Evolutionary conservation across 2,113 vertebrate species (phyloP).

Genomic region (Microtus pennsylvanicus): DNA sequence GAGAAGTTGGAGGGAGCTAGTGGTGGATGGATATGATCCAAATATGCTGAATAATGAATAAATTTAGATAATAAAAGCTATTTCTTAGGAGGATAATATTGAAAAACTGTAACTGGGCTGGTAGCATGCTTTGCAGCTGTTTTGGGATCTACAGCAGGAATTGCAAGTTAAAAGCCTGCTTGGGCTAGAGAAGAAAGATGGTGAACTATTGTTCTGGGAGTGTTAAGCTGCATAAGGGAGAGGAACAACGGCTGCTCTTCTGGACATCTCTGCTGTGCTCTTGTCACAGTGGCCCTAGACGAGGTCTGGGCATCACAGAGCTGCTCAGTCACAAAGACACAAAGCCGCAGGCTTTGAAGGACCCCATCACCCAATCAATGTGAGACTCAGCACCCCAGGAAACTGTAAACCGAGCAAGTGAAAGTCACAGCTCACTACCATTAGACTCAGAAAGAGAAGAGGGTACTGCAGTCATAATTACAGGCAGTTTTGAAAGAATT

Average conservation of each 20-base stretch:
- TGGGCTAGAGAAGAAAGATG: not conserved
- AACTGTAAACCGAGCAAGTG: not conserved
- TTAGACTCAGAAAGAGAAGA: not conserved
- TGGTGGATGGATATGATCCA: not conserved
- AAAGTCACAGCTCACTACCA: not conserved
- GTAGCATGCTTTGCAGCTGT: not conserved
- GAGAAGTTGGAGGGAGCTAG: too few species aligned
- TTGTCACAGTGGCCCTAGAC: not conserved
- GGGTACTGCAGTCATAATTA: not conserved
- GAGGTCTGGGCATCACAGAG: not conserved
- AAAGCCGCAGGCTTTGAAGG: not conserved
- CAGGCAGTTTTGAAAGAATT: not conserved
- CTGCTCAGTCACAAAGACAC: not conserved
- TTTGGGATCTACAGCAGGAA: not conserved
- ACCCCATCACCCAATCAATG: not conserved
- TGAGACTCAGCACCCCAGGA: not conserved
- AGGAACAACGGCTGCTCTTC: not conserved
- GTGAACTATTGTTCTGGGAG: not conserved
- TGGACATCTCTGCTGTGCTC: not conserved
- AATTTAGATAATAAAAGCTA: not conserved
- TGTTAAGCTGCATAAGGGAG: not conserved
- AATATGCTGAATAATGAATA: not conserved
- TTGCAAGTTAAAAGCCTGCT: not conserved
- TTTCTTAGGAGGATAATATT: not conserved
- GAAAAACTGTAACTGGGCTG: not conserved